phyloP scores from a whole-genome alignment of 2,113 vertebrate genomes.

The Cryptotis parvus region DNA sequence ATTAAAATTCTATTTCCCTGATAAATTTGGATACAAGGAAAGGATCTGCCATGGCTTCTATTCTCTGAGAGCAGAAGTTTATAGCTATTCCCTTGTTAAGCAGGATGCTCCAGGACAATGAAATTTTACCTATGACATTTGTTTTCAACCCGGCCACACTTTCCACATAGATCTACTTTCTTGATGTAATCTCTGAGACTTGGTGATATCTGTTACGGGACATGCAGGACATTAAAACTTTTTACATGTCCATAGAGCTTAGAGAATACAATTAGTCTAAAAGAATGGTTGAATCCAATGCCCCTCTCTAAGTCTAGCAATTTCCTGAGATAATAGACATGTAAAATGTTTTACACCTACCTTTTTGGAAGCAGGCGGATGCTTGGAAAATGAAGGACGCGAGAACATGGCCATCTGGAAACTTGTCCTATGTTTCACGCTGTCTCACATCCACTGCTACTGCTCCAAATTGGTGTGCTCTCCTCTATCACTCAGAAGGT shows the following conservation, averaged over 20 bases:
- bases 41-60: background rate
- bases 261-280: background rate
- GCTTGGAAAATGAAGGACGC: background rate
- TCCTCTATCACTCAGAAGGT: background rate
- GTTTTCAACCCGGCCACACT: background rate
- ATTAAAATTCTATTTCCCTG: background rate
- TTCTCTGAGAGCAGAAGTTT: background rate
- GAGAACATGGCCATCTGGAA: background rate
- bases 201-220: background rate
- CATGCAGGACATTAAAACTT: background rate
- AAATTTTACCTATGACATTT: background rate
- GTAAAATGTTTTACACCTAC: background rate
- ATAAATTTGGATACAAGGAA: background rate
- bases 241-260: background rate
- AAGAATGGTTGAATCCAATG: background rate
- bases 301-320: background rate
- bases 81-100: background rate
- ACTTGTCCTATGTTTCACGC: background rate
- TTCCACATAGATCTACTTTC: background rate
- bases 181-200: background rate
- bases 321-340: background rate
- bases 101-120: background rate
- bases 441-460: background rate
- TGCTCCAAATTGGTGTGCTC: background rate
- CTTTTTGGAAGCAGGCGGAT: background rate